These are phyloP conservation scores for Hydropsyche tenuis DNA, from an alignment of 1,140 invertebrate species.

Conservation along the genomic window DNA sequence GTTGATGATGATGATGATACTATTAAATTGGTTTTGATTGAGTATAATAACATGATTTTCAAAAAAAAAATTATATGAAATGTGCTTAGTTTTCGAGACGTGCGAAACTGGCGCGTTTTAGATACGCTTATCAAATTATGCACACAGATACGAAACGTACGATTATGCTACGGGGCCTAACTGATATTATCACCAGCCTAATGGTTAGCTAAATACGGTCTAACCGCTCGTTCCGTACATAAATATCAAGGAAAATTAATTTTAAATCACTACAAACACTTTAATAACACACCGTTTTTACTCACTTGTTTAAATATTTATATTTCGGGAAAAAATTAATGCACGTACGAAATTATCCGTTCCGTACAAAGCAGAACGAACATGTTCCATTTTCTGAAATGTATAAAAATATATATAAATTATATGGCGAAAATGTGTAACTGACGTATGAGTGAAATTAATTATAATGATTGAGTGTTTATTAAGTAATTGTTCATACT, in stretches of 20 bases:
- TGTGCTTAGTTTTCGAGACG: not conserved
- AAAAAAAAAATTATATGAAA: too few relatives aligned
- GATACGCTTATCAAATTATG: slow-evolving; percentile 13
- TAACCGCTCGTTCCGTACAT: not conserved
- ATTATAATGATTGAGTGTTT: not conserved
- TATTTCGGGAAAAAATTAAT: not conserved
- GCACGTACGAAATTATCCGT: not conserved
- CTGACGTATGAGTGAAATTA: not conserved
- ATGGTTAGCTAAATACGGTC: slow-evolving; percentile 13
- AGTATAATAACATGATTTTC: too few relatives aligned
- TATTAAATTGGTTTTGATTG: not conserved
- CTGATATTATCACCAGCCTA: not conserved
- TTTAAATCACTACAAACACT: slow-evolving; percentile 15
- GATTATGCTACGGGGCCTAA: not conserved
- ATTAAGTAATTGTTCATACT: not conserved
- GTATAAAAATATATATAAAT: not conserved
- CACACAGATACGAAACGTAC: not conserved
- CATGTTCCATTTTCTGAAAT: not conserved
- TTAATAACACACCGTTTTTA: slow-evolving; percentile 16
- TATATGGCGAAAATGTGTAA: slow-evolving; percentile 9
- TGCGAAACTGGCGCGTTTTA: not conserved
- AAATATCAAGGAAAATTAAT: slow-evolving; percentile 24
- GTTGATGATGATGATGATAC: too few relatives aligned
- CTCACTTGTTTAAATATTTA: slow-evolving; percentile 20
- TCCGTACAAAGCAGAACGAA: slow-evolving; percentile 4